Percentiles rank a stretch among this genome's conserved stretches.
phyloP scores from a whole-genome alignment of 2,888 invertebrate species.

The Lithophane socia region DNA sequence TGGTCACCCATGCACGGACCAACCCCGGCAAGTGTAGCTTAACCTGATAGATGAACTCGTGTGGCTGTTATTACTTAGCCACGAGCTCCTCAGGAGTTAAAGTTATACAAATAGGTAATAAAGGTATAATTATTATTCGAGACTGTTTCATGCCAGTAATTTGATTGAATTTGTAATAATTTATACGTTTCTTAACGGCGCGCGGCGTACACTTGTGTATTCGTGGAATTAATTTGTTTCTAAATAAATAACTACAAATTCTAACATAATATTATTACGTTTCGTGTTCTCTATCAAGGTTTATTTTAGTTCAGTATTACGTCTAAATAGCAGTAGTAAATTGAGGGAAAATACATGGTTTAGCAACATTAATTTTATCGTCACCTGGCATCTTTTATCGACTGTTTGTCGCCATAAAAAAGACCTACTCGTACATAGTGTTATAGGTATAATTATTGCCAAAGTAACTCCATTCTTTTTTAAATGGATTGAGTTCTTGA shows the following conservation, averaged over 20 bases:
- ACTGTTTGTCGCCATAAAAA: not conserved
- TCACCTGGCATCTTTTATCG: not conserved
- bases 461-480: not conserved
- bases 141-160: conserved; percentile 36
- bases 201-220: conserved; percentile 22
- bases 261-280: conserved; percentile 27
- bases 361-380: conserved; percentile 7
- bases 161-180: conserved; percentile 42
- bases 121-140: conserved; percentile 32
- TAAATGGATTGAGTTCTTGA: not conserved
- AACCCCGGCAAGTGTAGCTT: too few species aligned
- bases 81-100: not conserved
- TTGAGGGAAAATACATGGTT: conserved; percentile 9
- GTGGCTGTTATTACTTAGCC: too few species aligned
- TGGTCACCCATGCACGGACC: too few species aligned
- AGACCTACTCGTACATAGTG: not conserved
- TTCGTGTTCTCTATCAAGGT: conserved; percentile 19
- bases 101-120: conserved; percentile 24
- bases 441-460: not conserved
- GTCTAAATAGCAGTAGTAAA: not conserved
- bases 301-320: conserved; percentile 23
- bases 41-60: too few species aligned
- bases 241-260: conserved; percentile 38
- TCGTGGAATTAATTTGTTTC: conserved; percentile 44
- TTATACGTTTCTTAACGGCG: conserved; percentile 43